Evolutionary conservation across 2,888 invertebrate genomes (phyloP), one percentile per base, ranked within the genome.

Genomic region (Epinotia bilunana): DNA sequence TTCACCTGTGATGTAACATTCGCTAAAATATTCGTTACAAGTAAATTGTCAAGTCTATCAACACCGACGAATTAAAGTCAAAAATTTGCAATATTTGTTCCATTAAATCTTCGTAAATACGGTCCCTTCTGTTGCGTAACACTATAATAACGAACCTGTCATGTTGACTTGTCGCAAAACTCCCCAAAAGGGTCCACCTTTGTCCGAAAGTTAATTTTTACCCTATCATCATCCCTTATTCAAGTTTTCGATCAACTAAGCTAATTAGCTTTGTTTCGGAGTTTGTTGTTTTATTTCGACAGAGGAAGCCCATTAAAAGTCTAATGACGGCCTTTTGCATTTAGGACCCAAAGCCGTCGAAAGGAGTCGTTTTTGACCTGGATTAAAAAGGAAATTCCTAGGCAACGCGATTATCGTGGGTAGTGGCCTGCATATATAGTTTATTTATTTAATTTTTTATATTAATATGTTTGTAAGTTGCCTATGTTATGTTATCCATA

Each of bases 241-340:
- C 58, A 74, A 74, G 74, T 74, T 74, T 74, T 60, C 70, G 69
- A 74, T 74, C 69, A 70, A 74, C 74, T 74, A 64, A 70, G 58
- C 70, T 74, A 74, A 74, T 74, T 74, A 74, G 69, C 74, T 57
- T 74, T 74, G 69, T 74, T 64, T 12, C 43, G 11, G 49, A 74
- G 69, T 74, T 72, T 74, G 69, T 65, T 73, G 72, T 70, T 74
- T 74, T 53, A 70, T 70, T 74, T 58, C 55, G 68, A 68, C 68
- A 72, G 28, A 55, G 60, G 55, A 55, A 68, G 23, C 39, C 74
- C 70, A 74, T 74, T 74, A 74, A 55, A 74, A 64, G 63, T 69
- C 58, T 46, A 18, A 57, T 43, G 62, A 62, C 39, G 28, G n/a
- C 49, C 12, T n/a, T 16, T 20, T 64, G 28, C 13, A 9, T 9